Base-by-base conservation (phyloP, 2,888 invertebrate species). In the Heliconius hortense region DNA sequence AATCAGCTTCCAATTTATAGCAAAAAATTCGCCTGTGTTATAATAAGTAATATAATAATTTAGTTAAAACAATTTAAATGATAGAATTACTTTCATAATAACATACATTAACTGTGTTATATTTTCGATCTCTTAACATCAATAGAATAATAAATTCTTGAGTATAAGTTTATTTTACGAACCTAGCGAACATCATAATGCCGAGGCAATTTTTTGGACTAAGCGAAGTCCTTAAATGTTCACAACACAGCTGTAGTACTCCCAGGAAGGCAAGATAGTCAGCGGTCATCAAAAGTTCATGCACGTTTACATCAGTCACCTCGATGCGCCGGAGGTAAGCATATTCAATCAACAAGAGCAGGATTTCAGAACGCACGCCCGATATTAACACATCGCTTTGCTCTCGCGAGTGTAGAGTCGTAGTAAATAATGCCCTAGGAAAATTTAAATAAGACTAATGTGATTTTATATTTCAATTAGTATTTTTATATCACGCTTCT, bases 241-340 rank as follows among this genome's bases (percentile, higher is more conserved):
- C 95, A 84, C 97, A 97, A 89, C 98, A 98, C 28, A 96, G 94
- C 80, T 97, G 96, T 72, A 98, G 94, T 66, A 98, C 96, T 0
- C 97, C 97, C 67, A 97, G 93, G 81, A 98, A 96, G 82, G 97
- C 96, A 74, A 98, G 95, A 87, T 98, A 98, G 92, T 98, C 98
- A 4, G 98, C 97, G 0, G 97, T 96, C 82, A 97, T 96, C 62
- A 98, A 94, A 21, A 98, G 93, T 83, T 96, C 95, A 83, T 97
- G 96, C 0, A 98, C 98, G 85, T 98, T 98, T 53, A 96, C 95
- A 59, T 96, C 95, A 76, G 95, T 96, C 35, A 98, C 95, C 77
- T 96, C 95, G 73, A 97, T 95, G 80, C 96, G 96, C 73, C 98
- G 95, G 63, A 98, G 93, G 89, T 99, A 98, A 0, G 98, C 97